Evolutionary conservation across 2,113 vertebrate species (phyloP).

Genomic region (Potamarius usumacintae): DNA sequence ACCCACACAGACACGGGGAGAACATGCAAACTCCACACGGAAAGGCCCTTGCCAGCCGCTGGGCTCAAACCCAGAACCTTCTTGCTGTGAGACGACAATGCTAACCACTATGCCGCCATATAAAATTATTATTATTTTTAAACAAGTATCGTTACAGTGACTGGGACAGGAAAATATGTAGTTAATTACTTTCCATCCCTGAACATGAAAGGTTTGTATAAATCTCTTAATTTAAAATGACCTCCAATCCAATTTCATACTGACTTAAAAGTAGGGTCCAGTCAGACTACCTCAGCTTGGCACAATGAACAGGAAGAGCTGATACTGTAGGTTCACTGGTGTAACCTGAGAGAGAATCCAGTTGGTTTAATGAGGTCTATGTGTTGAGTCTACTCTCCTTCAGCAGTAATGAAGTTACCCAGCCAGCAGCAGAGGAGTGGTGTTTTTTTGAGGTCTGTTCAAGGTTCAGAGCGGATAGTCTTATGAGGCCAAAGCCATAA

Average conservation of each 20-base stretch:
- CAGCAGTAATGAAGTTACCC: slow-evolving; percentile 58
- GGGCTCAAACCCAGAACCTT: too few species aligned
- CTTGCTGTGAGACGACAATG: too few species aligned
- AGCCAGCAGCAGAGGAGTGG: slow-evolving; percentile 31
- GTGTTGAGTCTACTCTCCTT: slow-evolving; percentile 53
- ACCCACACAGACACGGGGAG: too few species aligned
- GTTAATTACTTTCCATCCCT: neutral
- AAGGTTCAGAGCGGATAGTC: slow-evolving; percentile 59
- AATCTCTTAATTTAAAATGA: neutral
- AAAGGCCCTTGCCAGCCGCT: too few species aligned
- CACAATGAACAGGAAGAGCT: neutral
- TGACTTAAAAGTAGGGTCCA: neutral
- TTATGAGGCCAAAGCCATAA: slow-evolving; percentile 68
- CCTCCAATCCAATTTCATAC: neutral
- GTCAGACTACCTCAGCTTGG: neutral
- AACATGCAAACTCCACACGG: too few species aligned
- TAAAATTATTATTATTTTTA: too few species aligned
- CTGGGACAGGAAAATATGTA: neutral
- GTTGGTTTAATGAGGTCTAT: slow-evolving; percentile 57
- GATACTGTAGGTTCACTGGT: neutral
- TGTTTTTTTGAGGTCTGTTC: slow-evolving; percentile 55
- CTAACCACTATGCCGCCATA: too few species aligned
- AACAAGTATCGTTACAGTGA: neutral
- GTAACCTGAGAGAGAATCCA: slow-evolving; percentile 29
- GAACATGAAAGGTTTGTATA: neutral